Conservation (phyloP, 2,113 vertebrate genomes). For the Stigmatopora nigra region DNA sequence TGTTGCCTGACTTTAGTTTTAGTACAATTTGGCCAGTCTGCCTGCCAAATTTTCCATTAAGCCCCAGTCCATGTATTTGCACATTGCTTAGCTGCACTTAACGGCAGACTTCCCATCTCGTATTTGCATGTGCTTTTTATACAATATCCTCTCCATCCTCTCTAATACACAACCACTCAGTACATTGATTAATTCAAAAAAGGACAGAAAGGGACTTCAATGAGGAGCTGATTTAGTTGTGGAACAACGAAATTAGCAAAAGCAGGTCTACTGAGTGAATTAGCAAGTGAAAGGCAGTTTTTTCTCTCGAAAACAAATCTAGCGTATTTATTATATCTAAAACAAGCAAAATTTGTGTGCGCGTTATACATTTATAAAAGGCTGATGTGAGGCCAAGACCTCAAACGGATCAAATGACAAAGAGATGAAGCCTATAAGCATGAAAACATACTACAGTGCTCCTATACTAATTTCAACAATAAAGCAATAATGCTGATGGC, state of each 20-base stretch:
- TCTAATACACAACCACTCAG: conserved; percentile 8
- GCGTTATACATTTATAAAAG: background rate
- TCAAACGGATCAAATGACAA: background rate
- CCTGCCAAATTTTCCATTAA: conserved; percentile 38
- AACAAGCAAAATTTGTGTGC: no score
- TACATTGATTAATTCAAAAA: conserved; percentile 15
- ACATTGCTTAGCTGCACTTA: conserved; percentile 22
- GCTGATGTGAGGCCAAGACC: background rate
- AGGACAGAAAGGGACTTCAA: background rate
- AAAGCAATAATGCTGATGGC: conserved; percentile 9
- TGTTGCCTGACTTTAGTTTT: conserved; percentile 18
- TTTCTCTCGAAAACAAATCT: conserved; percentile 12
- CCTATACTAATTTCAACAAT: conserved; percentile 29
- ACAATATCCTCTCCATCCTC: background rate
- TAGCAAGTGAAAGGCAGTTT: conserved; percentile 15
- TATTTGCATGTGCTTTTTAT: background rate
- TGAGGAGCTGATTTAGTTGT: background rate
- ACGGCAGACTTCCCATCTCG: conserved; percentile 16
- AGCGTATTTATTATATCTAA: conserved; percentile 16
- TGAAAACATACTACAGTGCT: background rate
- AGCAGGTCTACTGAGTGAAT: background rate
- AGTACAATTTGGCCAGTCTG: conserved; percentile 12
- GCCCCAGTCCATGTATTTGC: conserved; percentile 27
- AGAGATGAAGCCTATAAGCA: background rate
- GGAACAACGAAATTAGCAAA: background rate